Conservation (phyloP, 2,797 vertebrate species). For the Poecilia velifera region DNA sequence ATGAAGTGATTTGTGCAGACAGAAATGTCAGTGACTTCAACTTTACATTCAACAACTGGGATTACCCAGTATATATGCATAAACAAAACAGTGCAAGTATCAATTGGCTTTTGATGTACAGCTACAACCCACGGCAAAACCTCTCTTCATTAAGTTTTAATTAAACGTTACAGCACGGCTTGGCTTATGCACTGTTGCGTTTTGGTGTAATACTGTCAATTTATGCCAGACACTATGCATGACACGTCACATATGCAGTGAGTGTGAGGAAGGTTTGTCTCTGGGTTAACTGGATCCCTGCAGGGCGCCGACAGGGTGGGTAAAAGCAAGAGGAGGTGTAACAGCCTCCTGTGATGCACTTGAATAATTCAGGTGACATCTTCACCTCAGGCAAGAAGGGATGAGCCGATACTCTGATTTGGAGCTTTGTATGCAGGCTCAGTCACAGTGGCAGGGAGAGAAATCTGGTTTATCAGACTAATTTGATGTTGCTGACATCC, state of each 20-base stretch:
- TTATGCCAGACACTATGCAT: not conserved
- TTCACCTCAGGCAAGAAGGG: conserved; percentile 45
- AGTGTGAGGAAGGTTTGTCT: not conserved
- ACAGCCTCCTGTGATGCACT: conserved; percentile 32
- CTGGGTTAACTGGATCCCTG: conserved; percentile 20
- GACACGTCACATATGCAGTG: not conserved
- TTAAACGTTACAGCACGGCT: not conserved
- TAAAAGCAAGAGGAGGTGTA: conserved; percentile 39
- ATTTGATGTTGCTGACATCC: conserved; percentile 14
- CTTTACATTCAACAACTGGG: not conserved
- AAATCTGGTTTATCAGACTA: conserved; percentile 5
- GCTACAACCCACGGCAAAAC: not conserved
- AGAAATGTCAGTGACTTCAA: not conserved
- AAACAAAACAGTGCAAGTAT: not conserved
- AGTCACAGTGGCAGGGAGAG: conserved; percentile 19
- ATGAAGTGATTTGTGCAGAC: not conserved
- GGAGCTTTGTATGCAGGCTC: conserved; percentile 36
- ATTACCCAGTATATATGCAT: not conserved
- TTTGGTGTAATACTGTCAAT: not conserved
- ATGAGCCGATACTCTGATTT: conserved; percentile 30
- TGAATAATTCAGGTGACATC: conserved; percentile 60
- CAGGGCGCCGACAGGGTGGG: conserved; percentile 17
- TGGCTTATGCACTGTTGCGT: not conserved
- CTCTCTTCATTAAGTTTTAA: not conserved
- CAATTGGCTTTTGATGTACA: not conserved